Evolutionary conservation across 2,797 vertebrate species (phyloP).

Genomic region (Danio choprae): DNA sequence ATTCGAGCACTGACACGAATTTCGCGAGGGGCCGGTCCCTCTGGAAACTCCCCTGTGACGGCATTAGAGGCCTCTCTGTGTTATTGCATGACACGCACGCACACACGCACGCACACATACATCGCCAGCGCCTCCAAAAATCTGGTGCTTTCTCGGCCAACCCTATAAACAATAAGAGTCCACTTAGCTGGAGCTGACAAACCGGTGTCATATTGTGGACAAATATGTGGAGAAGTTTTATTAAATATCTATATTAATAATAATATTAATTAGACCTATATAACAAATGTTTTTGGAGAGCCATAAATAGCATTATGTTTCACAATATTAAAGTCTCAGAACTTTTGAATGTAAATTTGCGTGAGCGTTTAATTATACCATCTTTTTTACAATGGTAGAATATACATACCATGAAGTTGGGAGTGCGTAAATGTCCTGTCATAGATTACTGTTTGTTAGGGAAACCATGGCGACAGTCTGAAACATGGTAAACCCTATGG

Average conservation of each 20-base stretch:
- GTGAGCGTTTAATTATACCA: too few relatives aligned
- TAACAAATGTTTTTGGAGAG: too few relatives aligned
- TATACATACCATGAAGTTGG: not conserved
- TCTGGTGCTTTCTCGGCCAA: not conserved
- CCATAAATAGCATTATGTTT: too few relatives aligned
- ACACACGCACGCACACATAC: not conserved
- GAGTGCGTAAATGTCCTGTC: too few relatives aligned
- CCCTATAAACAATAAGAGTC: constrained; percentile 9
- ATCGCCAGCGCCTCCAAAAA: not conserved
- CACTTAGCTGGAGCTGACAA: not conserved
- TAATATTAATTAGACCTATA: too few relatives aligned
- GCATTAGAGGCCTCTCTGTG: constrained; percentile 41
- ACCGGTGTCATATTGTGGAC: not conserved
- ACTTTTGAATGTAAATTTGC: too few relatives aligned
- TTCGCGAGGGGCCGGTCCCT: constrained; percentile 60
- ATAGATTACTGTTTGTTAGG: not conserved
- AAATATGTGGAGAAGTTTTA: too few relatives aligned
- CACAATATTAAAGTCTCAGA: too few relatives aligned
- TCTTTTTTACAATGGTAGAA: not conserved
- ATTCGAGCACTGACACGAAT: constrained; percentile 61
- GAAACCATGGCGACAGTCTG: too few relatives aligned
- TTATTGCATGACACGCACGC: constrained; percentile 27
- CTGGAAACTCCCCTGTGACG: constrained; percentile 62
- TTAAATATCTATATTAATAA: too few relatives aligned
- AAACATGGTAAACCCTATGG: not conserved